Base-by-base conservation (phyloP, 2,888 invertebrate species). In the Endomychus coccineus region DNA sequence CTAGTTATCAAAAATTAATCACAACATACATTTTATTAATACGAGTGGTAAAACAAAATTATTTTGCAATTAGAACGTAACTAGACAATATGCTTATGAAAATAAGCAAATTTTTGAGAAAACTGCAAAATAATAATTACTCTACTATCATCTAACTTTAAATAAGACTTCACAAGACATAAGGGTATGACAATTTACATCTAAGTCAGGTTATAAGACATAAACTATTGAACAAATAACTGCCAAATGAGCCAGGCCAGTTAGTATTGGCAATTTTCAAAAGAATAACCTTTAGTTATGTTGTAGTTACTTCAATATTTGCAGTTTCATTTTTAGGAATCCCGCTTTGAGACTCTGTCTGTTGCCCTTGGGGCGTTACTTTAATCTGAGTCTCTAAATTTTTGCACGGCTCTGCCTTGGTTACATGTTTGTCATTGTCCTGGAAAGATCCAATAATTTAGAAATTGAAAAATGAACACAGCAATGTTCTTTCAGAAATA, bases 381-480 rank as follows among this genome's bases (percentile, higher is more conserved):
- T 50, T 52, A 53, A 40, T 51, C 44, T 55, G 52, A 51, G 36
- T 54, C 44, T 56, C 49, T 50, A 57, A 58, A 55, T 55, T 59
- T 57, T 58, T 56, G 56, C 54, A 57, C 50, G 53, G 55, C 58
- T 61, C 63, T 52, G 66, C 66, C 64, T 65, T 61, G 61, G 64
- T 62, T 36, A 49, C 52, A 43, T 49, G 53, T 67, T 68, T 67
- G 61, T 60, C 67, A 62, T 65, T 61, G 55, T 67, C 69, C 70
- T 69, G 68, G 58, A 69, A 70, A 65, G 58, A 66, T 59, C 61
- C 62, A 61, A 55, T n/a, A 54, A 56, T 55, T 56, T 50, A 53
- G 48, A 42, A 33, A n/a, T n/a, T n/a, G n/a, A n/a, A n/a, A n/a
- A n/a, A n/a, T n/a, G n/a, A n/a, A n/a, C n/a, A n/a, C n/a, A n/a